phyloP scores from a whole-genome alignment of 1,140 invertebrate species.

The Drosophila kikkawai region DNA sequence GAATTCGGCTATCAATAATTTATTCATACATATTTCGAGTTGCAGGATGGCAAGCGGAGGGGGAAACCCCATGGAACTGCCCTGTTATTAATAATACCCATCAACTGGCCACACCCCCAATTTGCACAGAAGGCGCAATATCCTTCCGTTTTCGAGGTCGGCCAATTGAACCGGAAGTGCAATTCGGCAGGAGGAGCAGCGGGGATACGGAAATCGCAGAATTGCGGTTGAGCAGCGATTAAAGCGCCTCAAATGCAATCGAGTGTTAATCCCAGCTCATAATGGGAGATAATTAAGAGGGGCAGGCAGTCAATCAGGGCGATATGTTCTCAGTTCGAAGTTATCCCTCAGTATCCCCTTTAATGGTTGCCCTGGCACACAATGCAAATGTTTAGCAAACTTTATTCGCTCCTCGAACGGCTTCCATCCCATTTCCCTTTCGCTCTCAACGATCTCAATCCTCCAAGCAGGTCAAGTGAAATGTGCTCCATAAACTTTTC shows the following conservation, averaged over 20 bases:
- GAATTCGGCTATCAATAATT: slow-evolving; percentile 41
- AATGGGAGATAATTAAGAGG: slow-evolving; percentile 40
- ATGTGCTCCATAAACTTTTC: slow-evolving; percentile 62
- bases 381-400: slow-evolving; percentile 50
- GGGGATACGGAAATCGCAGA: slow-evolving; percentile 8
- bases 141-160: slow-evolving; percentile 38
- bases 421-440: slow-evolving; percentile 45
- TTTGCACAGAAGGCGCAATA: slow-evolving; percentile 33
- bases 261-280: slow-evolving; percentile 19
- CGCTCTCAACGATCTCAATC: slow-evolving; percentile 24
- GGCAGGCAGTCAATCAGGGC: slow-evolving; percentile 11
- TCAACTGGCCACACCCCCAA: slow-evolving; percentile 10
- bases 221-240: slow-evolving; percentile 46
- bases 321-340: slow-evolving; percentile 1
- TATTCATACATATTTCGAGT: slow-evolving; percentile 41
- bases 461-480: slow-evolving; percentile 64
- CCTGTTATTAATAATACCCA: too few relatives aligned
- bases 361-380: slow-evolving; percentile 32
- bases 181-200: too few relatives aligned
- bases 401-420: slow-evolving; percentile 3
- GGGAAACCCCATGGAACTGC: background rate
- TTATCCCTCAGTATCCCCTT: background rate
- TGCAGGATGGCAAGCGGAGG: background rate
- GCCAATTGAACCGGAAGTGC: slow-evolving; percentile 12
- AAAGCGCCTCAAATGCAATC: slow-evolving; percentile 45